Percentiles rank a stretch among this genome's conserved stretches.
Conservation (phyloP, 2,888 invertebrate species). For the Eupelmus urozonus region DNA sequence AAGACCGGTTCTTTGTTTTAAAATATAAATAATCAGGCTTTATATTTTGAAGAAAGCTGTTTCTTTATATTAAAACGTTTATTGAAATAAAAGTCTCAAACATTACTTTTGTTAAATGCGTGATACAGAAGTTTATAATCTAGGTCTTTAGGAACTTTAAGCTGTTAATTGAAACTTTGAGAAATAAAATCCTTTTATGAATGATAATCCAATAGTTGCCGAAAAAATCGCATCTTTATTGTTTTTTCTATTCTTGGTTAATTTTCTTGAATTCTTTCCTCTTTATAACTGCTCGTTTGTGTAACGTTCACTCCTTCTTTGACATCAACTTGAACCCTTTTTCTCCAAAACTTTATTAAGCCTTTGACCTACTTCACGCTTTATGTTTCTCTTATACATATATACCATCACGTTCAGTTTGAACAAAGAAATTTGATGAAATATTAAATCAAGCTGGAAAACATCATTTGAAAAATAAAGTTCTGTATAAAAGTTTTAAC, state of each 20-base stretch:
- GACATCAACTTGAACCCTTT: background rate
- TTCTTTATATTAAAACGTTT: background rate
- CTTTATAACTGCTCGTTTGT: constrained; percentile 7
- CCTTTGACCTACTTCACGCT: constrained; percentile 17
- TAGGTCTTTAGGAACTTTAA: background rate
- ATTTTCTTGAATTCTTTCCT: background rate
- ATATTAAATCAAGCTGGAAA: too few species aligned
- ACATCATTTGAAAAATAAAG: too few species aligned
- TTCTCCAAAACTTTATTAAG: constrained; percentile 38
- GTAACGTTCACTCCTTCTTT: constrained; percentile 23
- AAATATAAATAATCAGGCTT: background rate
- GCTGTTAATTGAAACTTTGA: background rate
- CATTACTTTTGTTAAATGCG: too few species aligned
- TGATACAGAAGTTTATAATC: background rate
- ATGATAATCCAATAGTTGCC: background rate
- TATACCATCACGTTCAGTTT: background rate
- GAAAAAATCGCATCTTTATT: background rate
- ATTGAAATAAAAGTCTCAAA: too few species aligned
- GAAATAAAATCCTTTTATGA: background rate
- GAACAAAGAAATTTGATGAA: too few species aligned
- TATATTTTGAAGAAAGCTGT: background rate
- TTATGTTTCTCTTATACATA: background rate
- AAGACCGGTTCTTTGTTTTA: constrained; percentile 9
- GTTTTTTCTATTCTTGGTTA: constrained; percentile 6
- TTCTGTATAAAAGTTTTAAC: too few species aligned